A percentile compares a stretch with the other conserved stretches of the same genome.
These are phyloP conservation scores for Nilaparvata lugens DNA, from an alignment of 1,140 invertebrate species.

Conservation along the genomic window DNA sequence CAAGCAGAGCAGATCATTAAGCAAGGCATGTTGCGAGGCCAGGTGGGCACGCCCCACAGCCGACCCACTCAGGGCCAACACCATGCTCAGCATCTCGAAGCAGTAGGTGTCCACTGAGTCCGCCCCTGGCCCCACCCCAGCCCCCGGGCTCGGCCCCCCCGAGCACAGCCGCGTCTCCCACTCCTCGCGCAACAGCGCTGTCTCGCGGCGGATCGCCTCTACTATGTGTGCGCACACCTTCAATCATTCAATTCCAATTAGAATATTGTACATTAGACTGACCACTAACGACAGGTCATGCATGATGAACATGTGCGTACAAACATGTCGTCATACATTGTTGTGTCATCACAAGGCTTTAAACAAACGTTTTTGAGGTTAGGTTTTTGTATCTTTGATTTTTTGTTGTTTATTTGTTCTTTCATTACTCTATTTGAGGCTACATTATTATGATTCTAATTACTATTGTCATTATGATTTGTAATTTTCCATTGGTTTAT, in stretches of 20 bases:
- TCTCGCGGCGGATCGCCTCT: conserved; percentile 83
- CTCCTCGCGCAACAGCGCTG: conserved; percentile 71
- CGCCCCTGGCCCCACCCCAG: conserved; percentile 38
- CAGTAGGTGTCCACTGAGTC: conserved; percentile 80
- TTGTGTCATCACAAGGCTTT: too few species aligned
- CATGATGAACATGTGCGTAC: too few species aligned
- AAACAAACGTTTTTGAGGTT: too few species aligned
- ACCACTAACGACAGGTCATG: too few species aligned
- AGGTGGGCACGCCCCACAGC: conserved; percentile 81
- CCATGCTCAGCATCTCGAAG: conserved; percentile 96
- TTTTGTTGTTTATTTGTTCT: not conserved
- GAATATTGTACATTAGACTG: conserved; percentile 3
- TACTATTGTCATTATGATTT: too few species aligned
- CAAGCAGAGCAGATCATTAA: conserved; percentile 76
- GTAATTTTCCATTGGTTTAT: too few species aligned
- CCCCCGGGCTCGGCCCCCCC: conserved; percentile 33
- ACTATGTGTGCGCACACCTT: conserved; percentile 88
- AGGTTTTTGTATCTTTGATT: too few species aligned
- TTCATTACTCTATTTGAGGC: not conserved
- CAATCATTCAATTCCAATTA: conserved; percentile 17
- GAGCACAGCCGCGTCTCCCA: conserved; percentile 59
- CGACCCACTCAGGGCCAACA: conserved; percentile 86
- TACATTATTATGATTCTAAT: too few species aligned
- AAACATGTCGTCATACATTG: too few species aligned
- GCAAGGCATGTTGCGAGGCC: conserved; percentile 74